phyloP scores from a whole-genome alignment of 2,797 vertebrate genomes.

The Vespertilio murinus region DNA sequence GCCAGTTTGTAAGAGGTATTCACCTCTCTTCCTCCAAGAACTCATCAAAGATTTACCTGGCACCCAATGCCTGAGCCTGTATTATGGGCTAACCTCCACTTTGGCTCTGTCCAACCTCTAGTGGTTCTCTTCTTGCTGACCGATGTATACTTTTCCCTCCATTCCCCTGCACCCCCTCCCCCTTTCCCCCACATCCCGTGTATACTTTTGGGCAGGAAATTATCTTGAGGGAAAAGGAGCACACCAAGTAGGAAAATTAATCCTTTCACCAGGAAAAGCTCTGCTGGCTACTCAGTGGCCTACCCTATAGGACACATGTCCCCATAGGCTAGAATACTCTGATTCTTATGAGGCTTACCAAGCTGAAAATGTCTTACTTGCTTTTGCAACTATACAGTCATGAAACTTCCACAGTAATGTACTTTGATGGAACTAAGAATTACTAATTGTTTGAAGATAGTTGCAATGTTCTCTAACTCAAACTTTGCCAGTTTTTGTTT shows the following conservation, averaged over 20 bases:
- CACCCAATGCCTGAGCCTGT: neutral
- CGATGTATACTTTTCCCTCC: too few species aligned
- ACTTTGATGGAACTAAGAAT: neutral
- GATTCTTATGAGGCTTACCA: neutral
- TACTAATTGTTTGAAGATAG: neutral
- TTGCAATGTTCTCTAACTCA: neutral
- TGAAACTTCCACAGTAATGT: neutral
- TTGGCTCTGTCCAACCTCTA: neutral
- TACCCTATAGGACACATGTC: neutral
- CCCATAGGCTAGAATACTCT: neutral
- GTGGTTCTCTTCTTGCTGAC: neutral
- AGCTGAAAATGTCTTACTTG: neutral
- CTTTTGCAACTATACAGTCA: neutral
- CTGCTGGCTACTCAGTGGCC: neutral
- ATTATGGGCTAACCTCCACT: neutral
- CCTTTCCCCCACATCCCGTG: neutral
- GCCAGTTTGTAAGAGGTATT: neutral
- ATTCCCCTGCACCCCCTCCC: fast-evolving
- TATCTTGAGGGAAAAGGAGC: neutral
- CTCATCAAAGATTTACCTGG: neutral
- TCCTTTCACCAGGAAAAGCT: neutral
- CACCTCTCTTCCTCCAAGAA: neutral
- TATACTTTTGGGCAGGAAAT: neutral
- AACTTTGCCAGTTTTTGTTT: neutral
- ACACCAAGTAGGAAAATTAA: neutral